Percentiles rank a stretch among this genome's conserved stretches.
These are phyloP conservation scores for Taxidea taxus DNA, from an alignment of 2,113 vertebrate species.

Conservation along the genomic window DNA sequence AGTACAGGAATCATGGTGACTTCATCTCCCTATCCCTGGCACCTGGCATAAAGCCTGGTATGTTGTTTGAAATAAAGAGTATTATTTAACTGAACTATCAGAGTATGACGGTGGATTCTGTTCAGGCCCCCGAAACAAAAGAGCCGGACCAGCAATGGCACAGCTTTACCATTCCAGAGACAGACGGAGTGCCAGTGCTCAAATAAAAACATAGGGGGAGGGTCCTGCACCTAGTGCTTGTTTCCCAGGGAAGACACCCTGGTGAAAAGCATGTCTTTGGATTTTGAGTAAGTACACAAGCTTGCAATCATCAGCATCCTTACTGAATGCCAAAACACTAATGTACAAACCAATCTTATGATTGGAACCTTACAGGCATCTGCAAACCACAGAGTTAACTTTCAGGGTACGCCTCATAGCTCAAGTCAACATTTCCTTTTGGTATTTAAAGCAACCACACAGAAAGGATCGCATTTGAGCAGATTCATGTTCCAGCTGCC, in stretches of 20 bases:
- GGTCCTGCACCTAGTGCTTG: not conserved
- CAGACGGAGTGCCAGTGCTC: not conserved
- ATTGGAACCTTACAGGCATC: not conserved
- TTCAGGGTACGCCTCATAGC: slow-evolving; percentile 31
- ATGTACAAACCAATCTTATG: not conserved
- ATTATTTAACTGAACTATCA: not conserved
- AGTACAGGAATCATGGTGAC: not conserved
- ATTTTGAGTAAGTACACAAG: not conserved
- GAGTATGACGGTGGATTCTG: not conserved
- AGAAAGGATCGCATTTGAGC: slow-evolving; percentile 50
- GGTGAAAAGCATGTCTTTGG: not conserved
- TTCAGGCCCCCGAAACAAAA: not conserved
- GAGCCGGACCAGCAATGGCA: not conserved
- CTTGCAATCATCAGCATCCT: not conserved
- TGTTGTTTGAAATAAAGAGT: not conserved
- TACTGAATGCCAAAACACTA: not conserved
- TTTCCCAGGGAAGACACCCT: not conserved
- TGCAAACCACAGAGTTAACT: slow-evolving; percentile 53
- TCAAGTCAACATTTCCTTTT: slow-evolving; percentile 62
- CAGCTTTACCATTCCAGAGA: not conserved
- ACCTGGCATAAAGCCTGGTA: not conserved
- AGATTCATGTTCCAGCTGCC: slow-evolving; percentile 47
- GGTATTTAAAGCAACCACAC: slow-evolving; percentile 41
- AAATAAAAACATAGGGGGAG: not conserved
- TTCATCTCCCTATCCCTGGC: not conserved